phyloP scores from a whole-genome alignment of 1,140 invertebrate genomes.

The Bombus vancouverensis region DNA sequence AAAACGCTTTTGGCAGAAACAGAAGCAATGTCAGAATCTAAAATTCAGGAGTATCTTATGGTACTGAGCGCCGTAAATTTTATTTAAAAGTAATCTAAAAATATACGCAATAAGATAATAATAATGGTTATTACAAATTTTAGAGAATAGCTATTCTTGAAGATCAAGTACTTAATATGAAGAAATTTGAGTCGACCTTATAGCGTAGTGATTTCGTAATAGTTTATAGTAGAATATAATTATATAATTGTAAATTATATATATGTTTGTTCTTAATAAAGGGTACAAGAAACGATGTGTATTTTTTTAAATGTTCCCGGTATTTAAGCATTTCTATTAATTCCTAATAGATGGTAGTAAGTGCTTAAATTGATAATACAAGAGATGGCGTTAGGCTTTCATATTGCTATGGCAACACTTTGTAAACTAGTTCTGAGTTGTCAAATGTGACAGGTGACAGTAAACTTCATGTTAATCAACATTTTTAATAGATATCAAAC shows the following conservation, averaged over 20 bases:
- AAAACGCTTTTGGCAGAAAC: slow-evolving; percentile 47
- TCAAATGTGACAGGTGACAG: background rate
- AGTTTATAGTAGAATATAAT: slow-evolving; percentile 24
- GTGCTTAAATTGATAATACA: slow-evolving; percentile 16
- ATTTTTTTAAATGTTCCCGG: background rate
- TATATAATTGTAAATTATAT: slow-evolving; percentile 22
- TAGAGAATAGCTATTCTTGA: slow-evolving; percentile 59
- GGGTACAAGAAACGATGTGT: background rate
- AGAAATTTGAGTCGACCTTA: slow-evolving; percentile 17
- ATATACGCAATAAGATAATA: background rate
- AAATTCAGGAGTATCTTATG: slow-evolving; percentile 58
- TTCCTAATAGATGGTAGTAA: background rate
- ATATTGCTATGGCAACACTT: slow-evolving; percentile 46
- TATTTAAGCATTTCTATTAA: background rate
- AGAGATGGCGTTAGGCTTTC: background rate
- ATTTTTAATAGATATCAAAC: background rate
- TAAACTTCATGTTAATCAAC: background rate
- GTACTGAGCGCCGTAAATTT: slow-evolving; percentile 39
- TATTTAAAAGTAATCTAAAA: slow-evolving; percentile 22
- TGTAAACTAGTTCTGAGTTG: slow-evolving; percentile 17
- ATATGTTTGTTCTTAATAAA: slow-evolving; percentile 30
- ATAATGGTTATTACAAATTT: slow-evolving; percentile 19
- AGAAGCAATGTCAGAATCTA: slow-evolving; percentile 49
- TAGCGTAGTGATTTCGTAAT: slow-evolving; percentile 18
- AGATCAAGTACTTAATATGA: slow-evolving; percentile 45